Conservation (phyloP, 2,797 vertebrate genomes). For the Gallirallus australis region DNA sequence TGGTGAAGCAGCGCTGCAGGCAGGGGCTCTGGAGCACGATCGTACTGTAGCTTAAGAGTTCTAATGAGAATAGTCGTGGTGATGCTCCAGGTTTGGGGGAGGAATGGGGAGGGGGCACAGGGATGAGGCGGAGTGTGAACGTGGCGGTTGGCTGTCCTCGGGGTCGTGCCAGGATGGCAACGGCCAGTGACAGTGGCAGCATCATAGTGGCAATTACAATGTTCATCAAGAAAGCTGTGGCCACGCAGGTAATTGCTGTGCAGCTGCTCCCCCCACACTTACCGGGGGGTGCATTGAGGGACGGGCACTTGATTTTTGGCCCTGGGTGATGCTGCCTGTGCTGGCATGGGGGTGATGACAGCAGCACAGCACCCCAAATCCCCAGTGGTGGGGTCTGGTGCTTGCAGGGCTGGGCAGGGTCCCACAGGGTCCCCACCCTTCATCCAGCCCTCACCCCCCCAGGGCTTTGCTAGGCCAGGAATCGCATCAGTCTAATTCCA, state of each 20-base stretch:
- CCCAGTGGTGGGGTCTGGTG: rapidly evolving
- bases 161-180: not conserved
- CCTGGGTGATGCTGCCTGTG: rapidly evolving
- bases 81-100: rapidly evolving
- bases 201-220: not conserved
- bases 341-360: not conserved
- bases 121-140: not conserved
- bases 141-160: rapidly evolving
- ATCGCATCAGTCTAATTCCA: not conserved
- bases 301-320: not conserved
- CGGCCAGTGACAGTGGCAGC: not conserved
- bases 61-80: rapidly evolving
- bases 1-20: not conserved
- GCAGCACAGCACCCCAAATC: not conserved
- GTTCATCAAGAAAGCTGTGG: not conserved
- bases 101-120: not conserved
- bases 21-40: rapidly evolving
- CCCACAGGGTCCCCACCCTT: rapidly evolving
- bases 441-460: not conserved
- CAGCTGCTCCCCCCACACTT: not conserved
- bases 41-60: not conserved
- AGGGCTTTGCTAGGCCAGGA: not conserved
- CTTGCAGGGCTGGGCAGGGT: not conserved
- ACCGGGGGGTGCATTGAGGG: rapidly evolving
- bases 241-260: rapidly evolving